Percentiles rank a stretch among this genome's conserved stretches.
phyloP scores from a whole-genome alignment of 2,888 invertebrate species.

The Sinelater perroti region DNA sequence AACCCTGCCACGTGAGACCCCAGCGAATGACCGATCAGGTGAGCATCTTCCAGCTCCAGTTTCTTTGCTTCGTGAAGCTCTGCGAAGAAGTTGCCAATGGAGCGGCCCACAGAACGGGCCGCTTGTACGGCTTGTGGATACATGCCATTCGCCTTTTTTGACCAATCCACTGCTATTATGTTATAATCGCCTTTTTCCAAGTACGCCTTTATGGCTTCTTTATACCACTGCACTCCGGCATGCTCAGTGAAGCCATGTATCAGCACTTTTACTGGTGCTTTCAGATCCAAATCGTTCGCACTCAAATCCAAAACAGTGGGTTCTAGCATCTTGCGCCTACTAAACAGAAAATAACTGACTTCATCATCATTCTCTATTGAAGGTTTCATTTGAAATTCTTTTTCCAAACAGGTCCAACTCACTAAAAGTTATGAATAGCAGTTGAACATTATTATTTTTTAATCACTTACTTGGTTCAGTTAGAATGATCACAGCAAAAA shows the following conservation, averaged over 20 bases:
- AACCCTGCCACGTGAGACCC: conserved; percentile 54
- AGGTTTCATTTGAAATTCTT: too few species aligned
- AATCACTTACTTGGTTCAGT: too few species aligned
- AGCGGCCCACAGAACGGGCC: conserved; percentile 47
- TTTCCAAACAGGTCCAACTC: too few species aligned
- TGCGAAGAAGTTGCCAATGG: conserved; percentile 48
- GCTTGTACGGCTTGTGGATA: conserved; percentile 52
- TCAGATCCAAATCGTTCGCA: not conserved
- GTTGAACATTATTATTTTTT: too few species aligned
- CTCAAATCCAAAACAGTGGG: conserved; percentile 1
- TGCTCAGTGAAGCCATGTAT: conserved; percentile 63
- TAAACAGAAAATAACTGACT: conserved; percentile 1
- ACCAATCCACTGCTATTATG: conserved; percentile 65
- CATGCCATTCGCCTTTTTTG: conserved; percentile 48
- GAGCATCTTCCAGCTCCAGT: conserved; percentile 42
- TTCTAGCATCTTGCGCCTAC: not conserved
- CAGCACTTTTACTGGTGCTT: conserved; percentile 51
- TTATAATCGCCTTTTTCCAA: conserved; percentile 59
- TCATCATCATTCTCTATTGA: too few species aligned
- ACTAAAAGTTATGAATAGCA: too few species aligned
- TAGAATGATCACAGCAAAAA: too few species aligned
- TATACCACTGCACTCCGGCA: conserved; percentile 52
- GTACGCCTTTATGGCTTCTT: conserved; percentile 57
- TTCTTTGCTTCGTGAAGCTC: conserved; percentile 30
- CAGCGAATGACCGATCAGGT: conserved; percentile 55